Conservation (phyloP, 2,888 invertebrate species). For the Acanthosepion esculentum region DNA sequence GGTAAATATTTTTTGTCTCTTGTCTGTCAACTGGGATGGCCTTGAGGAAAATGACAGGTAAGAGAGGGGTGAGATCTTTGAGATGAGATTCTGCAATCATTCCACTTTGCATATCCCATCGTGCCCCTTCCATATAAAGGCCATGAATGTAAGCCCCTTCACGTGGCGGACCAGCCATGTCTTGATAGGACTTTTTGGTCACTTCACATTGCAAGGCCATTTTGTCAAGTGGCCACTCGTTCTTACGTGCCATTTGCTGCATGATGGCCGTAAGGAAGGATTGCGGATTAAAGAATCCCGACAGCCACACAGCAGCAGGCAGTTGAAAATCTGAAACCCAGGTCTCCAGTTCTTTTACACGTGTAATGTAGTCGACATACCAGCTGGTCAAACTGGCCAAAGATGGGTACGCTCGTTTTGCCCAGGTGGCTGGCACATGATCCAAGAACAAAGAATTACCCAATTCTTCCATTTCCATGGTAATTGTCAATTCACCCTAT, state of each 20-base stretch:
- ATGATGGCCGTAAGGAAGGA: conserved; percentile 96
- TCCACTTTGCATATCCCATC: conserved; percentile 93
- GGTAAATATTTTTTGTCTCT: conserved; percentile 93
- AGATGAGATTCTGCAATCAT: conserved; percentile 92
- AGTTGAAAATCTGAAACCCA: conserved; percentile 94
- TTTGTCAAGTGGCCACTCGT: conserved; percentile 94
- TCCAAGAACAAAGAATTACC: conserved; percentile 94
- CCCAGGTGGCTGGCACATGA: conserved; percentile 89
- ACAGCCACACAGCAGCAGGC: conserved; percentile 93
- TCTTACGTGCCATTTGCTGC: conserved; percentile 95
- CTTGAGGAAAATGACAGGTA: conserved; percentile 96
- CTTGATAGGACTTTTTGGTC: conserved; percentile 95
- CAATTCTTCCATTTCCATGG: conserved; percentile 95
- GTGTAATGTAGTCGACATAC: conserved; percentile 91
- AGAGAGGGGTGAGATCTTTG: conserved; percentile 93
- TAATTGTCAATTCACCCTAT: conserved; percentile 94
- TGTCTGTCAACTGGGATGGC: conserved; percentile 87
- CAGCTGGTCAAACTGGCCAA: conserved; percentile 89
- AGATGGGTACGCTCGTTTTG: conserved; percentile 91
- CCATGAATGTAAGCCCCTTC: conserved; percentile 97
- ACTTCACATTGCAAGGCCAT: conserved; percentile 98
- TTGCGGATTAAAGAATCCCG: conserved; percentile 97
- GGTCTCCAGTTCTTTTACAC: conserved; percentile 85
- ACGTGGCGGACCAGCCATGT: conserved; percentile 85
- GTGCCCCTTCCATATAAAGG: conserved; percentile 92